A percentile compares a stretch with the other conserved stretches of the same genome.
Conservation (phyloP, 2,113 vertebrate genomes). For the Mixornis gularis region DNA sequence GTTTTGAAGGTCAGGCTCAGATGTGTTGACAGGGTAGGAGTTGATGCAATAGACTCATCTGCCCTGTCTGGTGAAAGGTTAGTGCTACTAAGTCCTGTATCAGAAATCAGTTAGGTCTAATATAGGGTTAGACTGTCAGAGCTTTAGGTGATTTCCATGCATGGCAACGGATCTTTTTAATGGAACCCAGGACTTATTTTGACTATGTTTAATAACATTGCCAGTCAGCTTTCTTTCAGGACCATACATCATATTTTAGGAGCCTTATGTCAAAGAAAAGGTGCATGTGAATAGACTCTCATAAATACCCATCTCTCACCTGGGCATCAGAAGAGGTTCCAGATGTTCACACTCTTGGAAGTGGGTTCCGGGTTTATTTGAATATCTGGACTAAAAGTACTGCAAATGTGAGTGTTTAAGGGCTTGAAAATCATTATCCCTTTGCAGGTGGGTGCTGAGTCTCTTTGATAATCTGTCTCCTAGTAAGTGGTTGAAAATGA, state of each 20-base stretch:
- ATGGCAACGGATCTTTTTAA: background rate
- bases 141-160: background rate
- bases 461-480: background rate
- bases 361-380: fast-evolving
- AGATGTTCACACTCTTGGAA: background rate
- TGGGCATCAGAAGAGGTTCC: background rate
- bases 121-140: background rate
- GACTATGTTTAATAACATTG: background rate
- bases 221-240: background rate
- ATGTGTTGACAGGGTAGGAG: background rate
- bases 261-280: background rate
- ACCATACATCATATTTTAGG: background rate
- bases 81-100: background rate
- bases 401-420: background rate
- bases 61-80: background rate
- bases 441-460: background rate
- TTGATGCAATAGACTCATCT: background rate
- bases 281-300: background rate
- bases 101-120: background rate
- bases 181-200: background rate
- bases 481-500: background rate
- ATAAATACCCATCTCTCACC: background rate
- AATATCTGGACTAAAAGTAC: background rate
- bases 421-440: background rate
- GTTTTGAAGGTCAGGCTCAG: background rate